Conservation (phyloP, 2,888 invertebrate genomes). For the Meloe dianella region DNA sequence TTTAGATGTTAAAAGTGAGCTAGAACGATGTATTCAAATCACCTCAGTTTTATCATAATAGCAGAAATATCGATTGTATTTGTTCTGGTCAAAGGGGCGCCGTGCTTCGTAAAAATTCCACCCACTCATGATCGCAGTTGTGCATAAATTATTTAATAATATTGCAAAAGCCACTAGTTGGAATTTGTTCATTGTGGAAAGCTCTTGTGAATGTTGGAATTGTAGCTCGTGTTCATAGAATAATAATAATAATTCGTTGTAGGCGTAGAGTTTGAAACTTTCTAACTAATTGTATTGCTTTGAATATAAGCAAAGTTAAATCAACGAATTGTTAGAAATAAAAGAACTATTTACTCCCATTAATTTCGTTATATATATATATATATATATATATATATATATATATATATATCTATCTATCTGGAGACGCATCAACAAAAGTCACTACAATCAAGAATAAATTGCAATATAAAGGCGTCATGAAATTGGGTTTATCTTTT, state of each 20-base stretch:
- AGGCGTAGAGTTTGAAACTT: neutral
- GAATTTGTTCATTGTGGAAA: neutral
- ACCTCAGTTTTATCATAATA: too few species aligned
- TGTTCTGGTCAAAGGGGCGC: too few species aligned
- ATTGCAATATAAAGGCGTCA: slow-evolving; percentile 18
- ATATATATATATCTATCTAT: too few species aligned
- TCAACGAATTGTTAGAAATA: neutral
- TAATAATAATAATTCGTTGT: neutral
- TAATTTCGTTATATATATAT: too few species aligned
- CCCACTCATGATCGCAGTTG: too few species aligned
- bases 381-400: too few species aligned
- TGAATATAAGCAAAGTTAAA: neutral
- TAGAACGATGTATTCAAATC: too few species aligned
- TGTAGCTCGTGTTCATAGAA: neutral
- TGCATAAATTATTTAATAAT: neutral
- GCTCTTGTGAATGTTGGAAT: neutral
- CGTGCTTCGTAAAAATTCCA: too few species aligned
- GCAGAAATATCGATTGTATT: too few species aligned
- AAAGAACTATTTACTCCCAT: neutral
- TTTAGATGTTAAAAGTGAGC: too few species aligned
- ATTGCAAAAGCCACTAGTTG: neutral
- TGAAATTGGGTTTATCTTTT: slow-evolving; percentile 27
- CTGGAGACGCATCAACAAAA: too few species aligned
- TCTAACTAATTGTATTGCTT: neutral
- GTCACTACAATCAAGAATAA: neutral